Conservation (phyloP, 2,113 vertebrate species). For the Galeopterus variegatus region DNA sequence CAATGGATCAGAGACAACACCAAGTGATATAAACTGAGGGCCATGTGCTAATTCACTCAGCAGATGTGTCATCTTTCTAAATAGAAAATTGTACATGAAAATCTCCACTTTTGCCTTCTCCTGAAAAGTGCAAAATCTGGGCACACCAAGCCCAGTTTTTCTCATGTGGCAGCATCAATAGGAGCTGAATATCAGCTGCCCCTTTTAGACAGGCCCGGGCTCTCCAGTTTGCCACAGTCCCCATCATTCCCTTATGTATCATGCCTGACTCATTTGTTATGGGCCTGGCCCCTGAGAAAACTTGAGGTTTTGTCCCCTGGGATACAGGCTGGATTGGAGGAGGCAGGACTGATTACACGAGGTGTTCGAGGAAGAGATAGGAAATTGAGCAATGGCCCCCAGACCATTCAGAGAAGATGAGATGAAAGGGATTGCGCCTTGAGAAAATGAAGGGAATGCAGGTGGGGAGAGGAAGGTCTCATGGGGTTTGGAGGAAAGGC, state of each 20-base stretch:
- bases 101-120: background rate
- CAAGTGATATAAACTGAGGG: background rate
- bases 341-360: background rate
- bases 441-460: background rate
- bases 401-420: background rate
- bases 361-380: background rate
- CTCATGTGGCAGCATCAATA: fast-evolving
- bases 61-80: background rate
- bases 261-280: background rate
- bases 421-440: background rate
- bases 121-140: background rate
- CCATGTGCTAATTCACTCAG: background rate
- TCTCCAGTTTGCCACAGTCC: background rate
- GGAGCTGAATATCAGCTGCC: background rate
- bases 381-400: background rate
- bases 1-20: background rate
- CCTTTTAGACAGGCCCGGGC: fast-evolving
- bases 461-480: background rate
- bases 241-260: background rate
- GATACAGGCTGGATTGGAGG: background rate
- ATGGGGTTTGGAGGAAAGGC: background rate
- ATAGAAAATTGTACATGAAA: background rate
- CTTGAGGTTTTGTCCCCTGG: background rate
- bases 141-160: background rate
- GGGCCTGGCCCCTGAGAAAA: background rate